Evolutionary conservation across 2,797 vertebrate species (phyloP), one percentile per base, ranked within the genome.

Genomic region (Vultur gryphus): DNA sequence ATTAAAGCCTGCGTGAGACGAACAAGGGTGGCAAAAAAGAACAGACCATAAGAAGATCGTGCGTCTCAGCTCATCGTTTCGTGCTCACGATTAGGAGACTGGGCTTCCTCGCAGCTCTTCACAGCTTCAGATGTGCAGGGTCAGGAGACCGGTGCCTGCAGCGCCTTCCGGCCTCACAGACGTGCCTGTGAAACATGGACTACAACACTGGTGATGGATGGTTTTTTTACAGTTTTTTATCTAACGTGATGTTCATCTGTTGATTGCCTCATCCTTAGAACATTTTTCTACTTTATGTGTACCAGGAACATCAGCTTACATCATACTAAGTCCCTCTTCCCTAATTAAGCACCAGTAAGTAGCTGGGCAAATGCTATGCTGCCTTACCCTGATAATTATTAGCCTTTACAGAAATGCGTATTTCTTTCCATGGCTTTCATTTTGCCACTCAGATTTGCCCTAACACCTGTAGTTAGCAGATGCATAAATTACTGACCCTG

Each of bases 11-110:
- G 13, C 5, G 7, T 2, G 39, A 44, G 52, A 11, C 17, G 23
- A 26, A 16, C 4, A 41, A 21, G 5, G 13, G 39, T 28, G 35
- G 18, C 55, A 37, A 33, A n/a, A 55, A 25, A 10, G 4, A 25
- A 7, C 49, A 57, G 49, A 21, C 20, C 16, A 1, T n/a, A 43
- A 37, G 31, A 23, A 57, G 46, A 13, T n/a, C 1, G 1, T 10
- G 14, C 31, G 48, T 20, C 52, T 35, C 51, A 33, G 67, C 29
- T 67, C n/a, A 39, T 29, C 33, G 4, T 66, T 73, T 23, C 3
- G 0, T 20, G 23, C 15, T 44, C 39, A 21, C 2, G 0, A 2
- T n/a, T 6, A 8, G 28, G 55, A 28, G 26, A 4, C 33, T 9
- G 26, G 21, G 21, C 21, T 59, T 59, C 46, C 65, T 59, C 11